Conservation (phyloP, 2,797 vertebrate species). For the Eulemur coronatus region DNA sequence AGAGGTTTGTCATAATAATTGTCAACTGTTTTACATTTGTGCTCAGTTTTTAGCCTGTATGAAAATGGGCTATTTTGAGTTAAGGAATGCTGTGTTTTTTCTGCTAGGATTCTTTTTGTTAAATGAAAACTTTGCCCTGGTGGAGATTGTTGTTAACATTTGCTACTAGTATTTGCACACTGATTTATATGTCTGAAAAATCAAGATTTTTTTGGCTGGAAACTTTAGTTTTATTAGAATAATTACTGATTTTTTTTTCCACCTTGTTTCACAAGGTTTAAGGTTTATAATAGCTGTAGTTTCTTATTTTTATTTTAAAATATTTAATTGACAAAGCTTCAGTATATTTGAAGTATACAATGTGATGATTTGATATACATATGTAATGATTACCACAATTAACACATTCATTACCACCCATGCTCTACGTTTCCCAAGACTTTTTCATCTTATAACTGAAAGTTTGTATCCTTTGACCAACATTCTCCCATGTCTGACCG, state of each 20-base stretch:
- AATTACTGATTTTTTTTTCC: not conserved
- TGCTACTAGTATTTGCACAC: not conserved
- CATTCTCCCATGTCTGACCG: not conserved
- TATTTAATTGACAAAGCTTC: not conserved
- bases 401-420: not conserved
- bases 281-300: not conserved
- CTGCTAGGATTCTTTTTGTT: not conserved
- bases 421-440: not conserved
- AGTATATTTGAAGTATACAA: not conserved
- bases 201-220: not conserved
- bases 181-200: not conserved
- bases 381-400: not conserved
- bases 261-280: conserved; percentile 18
- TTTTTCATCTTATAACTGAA: not conserved
- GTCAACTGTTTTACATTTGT: not conserved
- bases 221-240: not conserved
- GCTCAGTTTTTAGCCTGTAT: not conserved
- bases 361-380: not conserved
- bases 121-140: not conserved
- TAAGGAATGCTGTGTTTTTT: not conserved
- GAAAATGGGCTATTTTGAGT: not conserved
- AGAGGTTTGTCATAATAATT: not conserved
- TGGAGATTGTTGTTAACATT: not conserved
- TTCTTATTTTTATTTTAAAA: not conserved
- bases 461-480: not conserved